phyloP scores from a whole-genome alignment of 2,113 vertebrate species.

The Pantherophis guttatus region DNA sequence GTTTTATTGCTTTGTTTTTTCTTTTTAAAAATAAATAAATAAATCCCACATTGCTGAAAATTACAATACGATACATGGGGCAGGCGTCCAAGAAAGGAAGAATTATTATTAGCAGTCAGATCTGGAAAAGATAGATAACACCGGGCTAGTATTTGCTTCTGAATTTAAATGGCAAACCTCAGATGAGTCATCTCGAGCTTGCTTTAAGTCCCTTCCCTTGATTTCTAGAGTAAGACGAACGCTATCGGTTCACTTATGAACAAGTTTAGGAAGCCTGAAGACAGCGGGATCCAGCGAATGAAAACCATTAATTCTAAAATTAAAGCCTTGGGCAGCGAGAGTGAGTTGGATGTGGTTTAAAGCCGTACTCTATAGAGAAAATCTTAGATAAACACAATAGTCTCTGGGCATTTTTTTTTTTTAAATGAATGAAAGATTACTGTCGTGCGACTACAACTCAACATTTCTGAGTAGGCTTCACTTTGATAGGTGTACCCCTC shows the following conservation, averaged over 20 bases:
- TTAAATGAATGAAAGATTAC: background rate
- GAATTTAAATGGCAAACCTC: conserved; percentile 60
- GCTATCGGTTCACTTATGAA: background rate
- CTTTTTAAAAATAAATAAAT: background rate
- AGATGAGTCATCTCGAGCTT: conserved; percentile 55
- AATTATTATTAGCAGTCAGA: conserved; percentile 72
- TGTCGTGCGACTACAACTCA: background rate
- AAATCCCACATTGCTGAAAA: conserved; percentile 68
- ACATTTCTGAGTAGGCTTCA: background rate
- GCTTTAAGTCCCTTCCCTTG: conserved; percentile 54
- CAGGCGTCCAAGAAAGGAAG: conserved; percentile 72
- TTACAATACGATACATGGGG: conserved; percentile 73
- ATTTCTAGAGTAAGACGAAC: conserved; percentile 20
- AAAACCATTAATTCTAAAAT: background rate
- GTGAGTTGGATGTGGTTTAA: background rate
- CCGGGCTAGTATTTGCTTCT: conserved; percentile 58
- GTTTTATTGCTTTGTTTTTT: conserved; percentile 65
- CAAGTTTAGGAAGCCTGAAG: background rate
- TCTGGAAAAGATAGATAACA: conserved; percentile 73
- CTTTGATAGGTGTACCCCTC: background rate
- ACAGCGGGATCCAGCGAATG: background rate
- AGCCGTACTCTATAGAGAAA: background rate
- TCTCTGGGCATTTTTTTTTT: background rate
- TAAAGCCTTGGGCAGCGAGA: background rate
- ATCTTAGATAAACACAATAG: background rate